Evolutionary conservation across 2,888 invertebrate genomes (phyloP).

Genomic region (Pollenia angustigena): DNA sequence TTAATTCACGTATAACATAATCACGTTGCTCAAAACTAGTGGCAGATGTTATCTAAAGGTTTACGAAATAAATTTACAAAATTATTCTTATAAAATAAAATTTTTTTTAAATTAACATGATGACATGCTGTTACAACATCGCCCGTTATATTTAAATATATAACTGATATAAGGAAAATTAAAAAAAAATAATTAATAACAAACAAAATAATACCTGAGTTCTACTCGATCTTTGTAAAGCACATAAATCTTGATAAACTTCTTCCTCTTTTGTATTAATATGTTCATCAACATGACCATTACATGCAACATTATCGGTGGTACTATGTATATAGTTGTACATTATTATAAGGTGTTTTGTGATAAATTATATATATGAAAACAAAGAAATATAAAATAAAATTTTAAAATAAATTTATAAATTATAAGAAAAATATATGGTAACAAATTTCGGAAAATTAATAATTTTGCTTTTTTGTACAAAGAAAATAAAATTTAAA

Average conservation of each 20-base stretch:
- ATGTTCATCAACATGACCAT: conserved; percentile 84
- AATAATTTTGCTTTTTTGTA: conserved; percentile 1
- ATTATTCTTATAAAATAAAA: neutral
- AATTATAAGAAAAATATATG: conserved; percentile 5
- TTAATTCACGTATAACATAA: conserved; percentile 95
- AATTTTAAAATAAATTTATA: conserved; percentile 51
- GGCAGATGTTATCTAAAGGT: conserved; percentile 82
- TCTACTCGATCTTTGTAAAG: conserved; percentile 86
- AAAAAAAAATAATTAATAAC: conserved; percentile 50
- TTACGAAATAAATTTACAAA: conserved; percentile 1
- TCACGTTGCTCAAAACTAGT: conserved; percentile 93
- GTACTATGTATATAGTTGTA: conserved; percentile 85
- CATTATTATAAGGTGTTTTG: conserved; percentile 63
- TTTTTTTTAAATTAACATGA: neutral
- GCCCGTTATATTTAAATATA: conserved; percentile 5
- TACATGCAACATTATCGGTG: conserved; percentile 85
- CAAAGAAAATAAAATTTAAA: conserved; percentile 5
- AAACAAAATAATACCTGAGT: conserved; percentile 84
- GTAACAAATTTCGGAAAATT: no score
- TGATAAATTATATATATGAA: conserved; percentile 67
- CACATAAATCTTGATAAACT: conserved; percentile 97
- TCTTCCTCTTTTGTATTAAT: conserved; percentile 90
- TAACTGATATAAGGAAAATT: neutral
- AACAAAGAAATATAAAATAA: conserved; percentile 71
- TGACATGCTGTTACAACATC: conserved; percentile 59